These are phyloP conservation scores for Tachina grossa DNA, from an alignment of 2,888 invertebrate genomes.

Conservation along the genomic window DNA sequence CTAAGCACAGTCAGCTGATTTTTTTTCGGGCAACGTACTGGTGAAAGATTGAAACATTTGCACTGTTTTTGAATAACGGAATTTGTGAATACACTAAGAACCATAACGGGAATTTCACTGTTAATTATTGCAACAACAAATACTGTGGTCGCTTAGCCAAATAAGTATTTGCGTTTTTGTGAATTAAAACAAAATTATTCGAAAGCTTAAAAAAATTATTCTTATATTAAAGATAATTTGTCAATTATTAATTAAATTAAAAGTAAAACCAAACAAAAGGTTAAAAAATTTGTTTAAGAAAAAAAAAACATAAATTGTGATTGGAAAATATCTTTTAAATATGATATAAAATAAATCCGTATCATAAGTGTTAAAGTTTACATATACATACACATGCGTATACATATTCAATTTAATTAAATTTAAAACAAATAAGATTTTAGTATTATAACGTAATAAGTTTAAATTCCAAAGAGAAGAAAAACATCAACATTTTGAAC, in stretches of 20 bases:
- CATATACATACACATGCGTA: no score
- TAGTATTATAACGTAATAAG: slow-evolving; percentile 1
- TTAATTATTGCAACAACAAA: slow-evolving; percentile 14
- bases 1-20: slow-evolving; percentile 59
- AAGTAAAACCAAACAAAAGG: slow-evolving; percentile 27
- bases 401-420: neutral
- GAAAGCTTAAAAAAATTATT: neutral
- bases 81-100: slow-evolving; percentile 39
- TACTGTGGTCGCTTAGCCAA: slow-evolving; percentile 16
- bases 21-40: slow-evolving; percentile 33
- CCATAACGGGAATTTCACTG: slow-evolving; percentile 40
- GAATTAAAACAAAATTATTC: slow-evolving; percentile 21
- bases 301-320: neutral
- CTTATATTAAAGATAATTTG: slow-evolving; percentile 40
- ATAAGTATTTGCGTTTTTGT: slow-evolving; percentile 4
- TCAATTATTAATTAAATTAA: slow-evolving; percentile 55
- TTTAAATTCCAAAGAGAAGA: neutral
- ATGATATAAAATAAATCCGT: slow-evolving; percentile 11
- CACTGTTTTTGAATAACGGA: slow-evolving; percentile 60
- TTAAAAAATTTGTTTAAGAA: slow-evolving; percentile 19
- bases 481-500: neutral
- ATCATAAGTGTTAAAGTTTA: slow-evolving; percentile 21
- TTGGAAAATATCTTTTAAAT: slow-evolving; percentile 4
- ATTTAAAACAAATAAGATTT: neutral
- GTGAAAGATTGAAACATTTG: slow-evolving; percentile 33